A percentile compares a stretch with the other conserved stretches of the same genome.
Evolutionary conservation across 2,888 invertebrate species (phyloP).

Genomic region (Mimas tiliae): DNA sequence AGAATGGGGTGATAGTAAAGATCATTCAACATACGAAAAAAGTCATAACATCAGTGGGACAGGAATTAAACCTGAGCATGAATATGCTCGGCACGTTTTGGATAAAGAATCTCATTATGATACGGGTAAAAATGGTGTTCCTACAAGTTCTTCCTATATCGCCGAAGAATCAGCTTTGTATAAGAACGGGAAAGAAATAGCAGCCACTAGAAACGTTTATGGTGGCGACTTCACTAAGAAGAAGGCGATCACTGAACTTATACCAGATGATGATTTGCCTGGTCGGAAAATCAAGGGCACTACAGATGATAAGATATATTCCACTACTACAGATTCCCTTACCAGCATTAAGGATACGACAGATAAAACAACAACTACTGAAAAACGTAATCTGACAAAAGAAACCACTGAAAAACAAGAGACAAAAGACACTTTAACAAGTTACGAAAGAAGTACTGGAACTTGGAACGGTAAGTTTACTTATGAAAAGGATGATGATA

Average conservation of each 20-base stretch:
- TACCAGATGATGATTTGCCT: conserved; percentile 57
- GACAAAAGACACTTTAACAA: conserved; percentile 73
- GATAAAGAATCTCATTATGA: conserved; percentile 85
- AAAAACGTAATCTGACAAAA: conserved; percentile 77
- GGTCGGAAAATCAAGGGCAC: conserved; percentile 57
- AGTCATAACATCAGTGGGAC: conserved; percentile 83
- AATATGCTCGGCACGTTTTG: conserved; percentile 82
- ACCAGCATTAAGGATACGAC: conserved; percentile 57
- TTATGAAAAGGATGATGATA: conserved; percentile 78
- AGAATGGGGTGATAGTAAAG: conserved; percentile 84
- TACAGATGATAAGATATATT: conserved; percentile 52
- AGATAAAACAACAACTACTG: conserved; percentile 64
- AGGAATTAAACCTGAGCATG: conserved; percentile 82
- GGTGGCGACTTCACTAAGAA: conserved; percentile 76
- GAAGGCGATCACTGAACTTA: conserved; percentile 69
- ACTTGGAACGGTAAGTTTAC: conserved; percentile 85
- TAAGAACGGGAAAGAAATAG: conserved; percentile 77
- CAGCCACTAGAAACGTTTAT: conserved; percentile 74
- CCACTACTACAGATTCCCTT: conserved; percentile 58
- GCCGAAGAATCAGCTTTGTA: conserved; percentile 73
- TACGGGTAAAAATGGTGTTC: conserved; percentile 82
- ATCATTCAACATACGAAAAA: conserved; percentile 80
- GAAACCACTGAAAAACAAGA: conserved; percentile 64
- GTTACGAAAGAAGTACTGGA: conserved; percentile 77
- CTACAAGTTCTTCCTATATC: conserved; percentile 70